Percentiles rank a stretch among this genome's conserved stretches.
phyloP scores from a whole-genome alignment of 1,140 invertebrate species.

The Mactra quadrangularis region DNA sequence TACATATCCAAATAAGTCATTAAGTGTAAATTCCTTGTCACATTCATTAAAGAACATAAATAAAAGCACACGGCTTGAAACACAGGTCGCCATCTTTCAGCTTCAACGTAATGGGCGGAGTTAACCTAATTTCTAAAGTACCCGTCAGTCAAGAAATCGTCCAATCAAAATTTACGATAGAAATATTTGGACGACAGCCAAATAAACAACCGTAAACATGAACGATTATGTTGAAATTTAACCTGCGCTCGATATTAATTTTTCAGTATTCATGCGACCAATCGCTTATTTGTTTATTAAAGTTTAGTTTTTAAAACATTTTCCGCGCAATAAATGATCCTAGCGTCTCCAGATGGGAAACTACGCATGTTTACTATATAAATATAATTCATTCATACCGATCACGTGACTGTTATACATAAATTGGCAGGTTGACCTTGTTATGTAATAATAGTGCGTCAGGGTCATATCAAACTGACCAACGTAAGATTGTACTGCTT shows the following conservation, averaged over 20 bases:
- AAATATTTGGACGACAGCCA: conserved; percentile 57
- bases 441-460: background rate
- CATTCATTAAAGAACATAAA: background rate
- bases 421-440: conserved; percentile 31
- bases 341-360: no score
- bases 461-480: no score
- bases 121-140: conserved; percentile 56
- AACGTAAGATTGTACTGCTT: no score
- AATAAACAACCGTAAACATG: conserved; percentile 59
- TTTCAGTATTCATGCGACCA: no score
- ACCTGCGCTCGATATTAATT: background rate
- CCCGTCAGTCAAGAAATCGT: conserved; percentile 49
- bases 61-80: conserved; percentile 44
- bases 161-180: conserved; percentile 50
- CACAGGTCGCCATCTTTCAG: conserved; percentile 57
- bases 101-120: conserved; percentile 58
- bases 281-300: no score
- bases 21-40: background rate
- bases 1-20: conserved; percentile 6
- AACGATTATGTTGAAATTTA: background rate
- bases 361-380: no score
- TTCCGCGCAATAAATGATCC: no score
- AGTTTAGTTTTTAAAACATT: no score
- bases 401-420: conserved; percentile 28
- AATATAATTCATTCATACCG: conserved; percentile 26